Conservation (phyloP, 2,797 vertebrate genomes). For the Mormyrus proboscirostris region DNA sequence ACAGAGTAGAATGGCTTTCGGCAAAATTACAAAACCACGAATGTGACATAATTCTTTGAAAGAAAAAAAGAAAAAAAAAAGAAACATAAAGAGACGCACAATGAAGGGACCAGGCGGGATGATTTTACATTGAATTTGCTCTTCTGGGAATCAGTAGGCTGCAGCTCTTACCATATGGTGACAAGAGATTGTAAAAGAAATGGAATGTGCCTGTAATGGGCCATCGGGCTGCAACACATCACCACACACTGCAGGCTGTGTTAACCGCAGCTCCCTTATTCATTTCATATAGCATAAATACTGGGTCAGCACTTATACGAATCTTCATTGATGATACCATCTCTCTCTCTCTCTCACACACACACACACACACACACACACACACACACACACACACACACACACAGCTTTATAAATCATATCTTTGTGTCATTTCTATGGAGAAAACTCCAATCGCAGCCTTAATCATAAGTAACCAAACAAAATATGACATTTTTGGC, state of each 20-base stretch:
- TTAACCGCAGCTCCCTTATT: slow-evolving; percentile 40
- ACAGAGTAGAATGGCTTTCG: not conserved
- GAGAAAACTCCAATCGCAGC: not conserved
- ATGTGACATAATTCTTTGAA: slow-evolving; percentile 30
- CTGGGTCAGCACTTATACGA: slow-evolving; percentile 44
- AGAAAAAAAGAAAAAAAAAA: slow-evolving; percentile 28
- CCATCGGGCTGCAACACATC: slow-evolving; percentile 57
- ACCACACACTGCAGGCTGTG: slow-evolving; percentile 45
- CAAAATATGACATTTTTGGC: not conserved
- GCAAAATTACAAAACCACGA: not conserved
- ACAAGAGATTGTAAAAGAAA: slow-evolving; percentile 56
- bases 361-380: slow-evolving; percentile 35
- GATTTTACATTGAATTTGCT: slow-evolving; percentile 51
- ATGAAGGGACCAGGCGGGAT: slow-evolving; percentile 29
- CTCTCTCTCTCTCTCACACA: slow-evolving; percentile 20
- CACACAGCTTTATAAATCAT: slow-evolving; percentile 16
- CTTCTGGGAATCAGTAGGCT: slow-evolving; percentile 37
- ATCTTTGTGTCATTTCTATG: not conserved
- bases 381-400: slow-evolving; percentile 37
- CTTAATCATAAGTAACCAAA: not conserved
- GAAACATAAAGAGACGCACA: slow-evolving; percentile 40
- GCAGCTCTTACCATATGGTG: slow-evolving; percentile 37
- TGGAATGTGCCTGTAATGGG: slow-evolving; percentile 52
- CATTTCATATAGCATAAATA: slow-evolving; percentile 47
- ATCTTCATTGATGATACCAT: slow-evolving; percentile 44